Percentiles rank a stretch among this genome's conserved stretches.
Conservation (phyloP, 2,797 vertebrate genomes). For the Phylloscopus collybita region DNA sequence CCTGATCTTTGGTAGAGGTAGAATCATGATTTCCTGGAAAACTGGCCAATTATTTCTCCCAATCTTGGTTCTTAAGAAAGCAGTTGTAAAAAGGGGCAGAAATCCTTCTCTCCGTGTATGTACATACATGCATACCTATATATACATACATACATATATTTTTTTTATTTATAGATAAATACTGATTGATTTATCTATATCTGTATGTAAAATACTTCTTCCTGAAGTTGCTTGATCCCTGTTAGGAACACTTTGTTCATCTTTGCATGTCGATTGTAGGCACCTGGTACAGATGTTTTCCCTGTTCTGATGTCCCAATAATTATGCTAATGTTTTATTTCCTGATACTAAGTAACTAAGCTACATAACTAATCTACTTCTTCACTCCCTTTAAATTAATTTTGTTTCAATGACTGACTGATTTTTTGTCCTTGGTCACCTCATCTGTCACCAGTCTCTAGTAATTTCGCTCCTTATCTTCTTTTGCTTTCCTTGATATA, state of each 20-base stretch:
- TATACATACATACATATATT: neutral
- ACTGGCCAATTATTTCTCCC: neutral
- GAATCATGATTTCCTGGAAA: neutral
- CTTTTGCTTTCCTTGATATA: neutral
- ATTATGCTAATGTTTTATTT: neutral
- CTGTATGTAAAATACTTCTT: neutral
- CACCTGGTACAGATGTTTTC: neutral
- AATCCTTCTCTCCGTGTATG: neutral
- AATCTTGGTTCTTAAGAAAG: neutral
- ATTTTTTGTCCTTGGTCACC: neutral
- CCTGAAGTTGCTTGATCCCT: neutral
- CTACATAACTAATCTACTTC: neutral
- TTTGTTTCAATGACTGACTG: neutral
- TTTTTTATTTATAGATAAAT: neutral
- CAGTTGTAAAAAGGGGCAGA: neutral
- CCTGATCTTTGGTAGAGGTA: neutral
- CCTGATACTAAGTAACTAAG: neutral
- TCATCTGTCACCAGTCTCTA: neutral
- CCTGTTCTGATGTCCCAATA: neutral
- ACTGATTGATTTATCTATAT: too few relatives aligned
- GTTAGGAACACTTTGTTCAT: neutral
- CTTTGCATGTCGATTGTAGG: neutral
- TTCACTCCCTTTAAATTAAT: neutral
- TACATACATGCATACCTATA: too few relatives aligned
- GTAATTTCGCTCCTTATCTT: neutral